Evolutionary conservation across 2,113 vertebrate genomes (phyloP), one percentile per base, ranked within the genome.

Genomic region (Sapajus apella): DNA sequence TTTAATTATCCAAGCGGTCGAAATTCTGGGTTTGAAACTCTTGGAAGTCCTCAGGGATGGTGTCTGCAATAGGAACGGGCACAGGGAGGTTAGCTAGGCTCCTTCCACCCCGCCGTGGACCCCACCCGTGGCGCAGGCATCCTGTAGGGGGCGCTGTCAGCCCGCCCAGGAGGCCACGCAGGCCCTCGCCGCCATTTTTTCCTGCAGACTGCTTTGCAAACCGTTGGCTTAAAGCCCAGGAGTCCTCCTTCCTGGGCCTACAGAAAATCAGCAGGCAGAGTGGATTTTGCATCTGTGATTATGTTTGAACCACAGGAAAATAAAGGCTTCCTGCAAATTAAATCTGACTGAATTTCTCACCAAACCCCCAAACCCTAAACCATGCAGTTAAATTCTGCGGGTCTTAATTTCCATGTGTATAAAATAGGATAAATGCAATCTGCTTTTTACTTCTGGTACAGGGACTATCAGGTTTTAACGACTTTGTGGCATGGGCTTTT

Each of bases 11-110:
- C 98, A 98, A 68, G 98, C 97, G 45, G 68, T 99, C 97, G 93
- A 99, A 98, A 73, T 98, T 98, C 98, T 99, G 99, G 80, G 98
- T 97, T 93, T 98, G 98, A 95, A 99, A 99, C 92, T 99, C 99
- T 97, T 99, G 98, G 47, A 99, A 99, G 98, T 99, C 99, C 87
- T 98, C 99, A 89, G 99, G 99, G 96, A 99, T 99, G 79, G 99
- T 99, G 87, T 99, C 99, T 99, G 98, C 81, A 97, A 92, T 50
- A 91, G 95, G n/a, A 97, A 92, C 93, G 79, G 2, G 92, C 0
- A 6, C 30, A 23, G 14, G 87, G 2, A 72, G 14, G 21, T 98
- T 37, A 98, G 37, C 58, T 1, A 81, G 8, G 75, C 20, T 76
- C 64, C 45, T 14, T 3, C 1, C 27, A 5, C 25, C n/a, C 43